Percentiles rank a stretch among this genome's conserved stretches.
phyloP scores from a whole-genome alignment of 2,888 invertebrate genomes.

The Cyrtodaria siliqua region DNA sequence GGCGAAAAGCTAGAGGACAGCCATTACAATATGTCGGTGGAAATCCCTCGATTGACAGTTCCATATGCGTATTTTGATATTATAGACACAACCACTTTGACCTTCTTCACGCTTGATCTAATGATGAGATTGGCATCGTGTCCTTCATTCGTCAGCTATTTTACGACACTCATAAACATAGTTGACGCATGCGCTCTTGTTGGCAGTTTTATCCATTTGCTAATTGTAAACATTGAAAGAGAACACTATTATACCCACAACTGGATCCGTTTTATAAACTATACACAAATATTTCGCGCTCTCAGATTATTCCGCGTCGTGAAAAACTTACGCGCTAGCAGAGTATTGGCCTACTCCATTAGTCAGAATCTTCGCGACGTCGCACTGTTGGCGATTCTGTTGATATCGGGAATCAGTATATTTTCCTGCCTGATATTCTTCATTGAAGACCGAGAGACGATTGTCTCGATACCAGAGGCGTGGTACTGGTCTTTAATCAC shows the following conservation, averaged over 20 bases:
- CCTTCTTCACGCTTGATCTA: conserved; percentile 57
- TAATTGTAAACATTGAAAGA: conserved; percentile 14
- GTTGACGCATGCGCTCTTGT: conserved; percentile 50
- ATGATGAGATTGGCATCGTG: conserved; percentile 43
- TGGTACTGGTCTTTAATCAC: conserved; percentile 68
- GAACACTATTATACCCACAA: conserved; percentile 39
- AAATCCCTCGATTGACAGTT: background rate
- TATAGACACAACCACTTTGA: conserved; percentile 27
- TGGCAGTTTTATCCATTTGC: conserved; percentile 33
- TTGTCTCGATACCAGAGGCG: conserved; percentile 51
- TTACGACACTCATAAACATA: conserved; percentile 44
- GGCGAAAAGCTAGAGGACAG: too few relatives aligned
- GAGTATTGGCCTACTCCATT: conserved; percentile 53
- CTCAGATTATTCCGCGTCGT: conserved; percentile 58
- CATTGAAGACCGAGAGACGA: conserved; percentile 31
- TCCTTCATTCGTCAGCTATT: conserved; percentile 42
- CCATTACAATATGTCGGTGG: too few relatives aligned
- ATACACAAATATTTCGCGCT: conserved; percentile 56
- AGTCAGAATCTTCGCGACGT: conserved; percentile 52
- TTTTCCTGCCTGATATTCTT: conserved; percentile 59
- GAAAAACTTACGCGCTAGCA: conserved; percentile 50
- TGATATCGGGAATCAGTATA: conserved; percentile 51
- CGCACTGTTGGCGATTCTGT: conserved; percentile 34
- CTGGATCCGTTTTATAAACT: conserved; percentile 46
- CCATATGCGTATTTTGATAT: conserved; percentile 26